Evolutionary conservation across 2,888 invertebrate species (phyloP), one percentile per base, ranked within the genome.

Genomic region (Ellobium chinense): DNA sequence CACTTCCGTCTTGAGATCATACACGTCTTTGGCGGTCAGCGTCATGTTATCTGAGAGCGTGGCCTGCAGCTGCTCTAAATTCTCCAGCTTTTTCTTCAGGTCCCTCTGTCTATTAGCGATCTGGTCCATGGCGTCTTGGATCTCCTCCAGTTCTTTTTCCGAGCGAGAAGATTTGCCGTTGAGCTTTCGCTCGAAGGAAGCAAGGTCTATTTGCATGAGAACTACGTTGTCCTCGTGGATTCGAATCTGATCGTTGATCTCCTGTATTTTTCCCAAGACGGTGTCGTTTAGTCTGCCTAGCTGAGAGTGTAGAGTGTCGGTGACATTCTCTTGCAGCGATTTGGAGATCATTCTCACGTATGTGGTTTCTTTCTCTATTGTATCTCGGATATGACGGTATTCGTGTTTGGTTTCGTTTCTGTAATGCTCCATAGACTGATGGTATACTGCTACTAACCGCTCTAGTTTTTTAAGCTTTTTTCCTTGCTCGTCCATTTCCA

Each of bases 391-490:
- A 36, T 84, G 82, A 4, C 69, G 58, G n/a, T 77, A 84, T 34
- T 74, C 80, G 29, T 78, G 36, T 70, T 83, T 83, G 66, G 84
- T 85, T 62, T 87, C 85, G 84, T 87, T 87, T n/a, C 84, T 81
- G 39, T 85, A 86, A 69, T 86, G 86, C 29, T 84, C 81, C 24
- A 87, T 68, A 1, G 87, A 84, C 62, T 86, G 82, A 60, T 83
- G 82, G 74, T 84, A 85, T 21, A 86, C 83, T 39, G 66, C 72
- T 34, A 78, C 65, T 4, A 82, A 78, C 7, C 83, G 73, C 46
- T 85, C 86, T 69, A 85, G 70, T 60, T 80, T 84, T 27, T 78
- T 72, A 60, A 84, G 60, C 79, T 81, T 70, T 36, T 84, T 84
- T 36, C 46, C 70, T 27, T 84, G 84, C 36, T 84, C 82, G 36